Percentiles rank a stretch among this genome's conserved stretches.
Conservation (phyloP, 35 echinoderm and acorn worm genomes). For the Ptychodera flava region DNA sequence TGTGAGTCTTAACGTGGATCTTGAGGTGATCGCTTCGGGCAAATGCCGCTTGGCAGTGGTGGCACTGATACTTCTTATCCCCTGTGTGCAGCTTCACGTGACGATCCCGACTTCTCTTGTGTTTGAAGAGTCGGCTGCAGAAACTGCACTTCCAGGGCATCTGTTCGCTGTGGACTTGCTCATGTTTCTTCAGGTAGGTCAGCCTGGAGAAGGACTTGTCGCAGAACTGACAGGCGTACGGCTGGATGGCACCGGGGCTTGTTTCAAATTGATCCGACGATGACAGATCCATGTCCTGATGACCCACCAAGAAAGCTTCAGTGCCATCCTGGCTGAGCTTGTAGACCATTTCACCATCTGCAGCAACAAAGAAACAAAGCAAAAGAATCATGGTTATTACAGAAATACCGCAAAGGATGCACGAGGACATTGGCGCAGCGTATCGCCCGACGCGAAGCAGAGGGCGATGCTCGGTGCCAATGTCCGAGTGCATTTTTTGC, state of each 20-base stretch:
- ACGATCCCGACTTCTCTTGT: constrained; percentile 90
- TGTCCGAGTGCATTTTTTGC: too few species aligned
- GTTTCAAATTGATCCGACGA: constrained; percentile 26
- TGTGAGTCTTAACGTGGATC: constrained; percentile 88
- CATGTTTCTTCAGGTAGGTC: constrained; percentile 81
- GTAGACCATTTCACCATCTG: constrained; percentile 16
- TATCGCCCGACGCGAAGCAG: too few species aligned
- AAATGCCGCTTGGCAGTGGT: constrained; percentile 63
- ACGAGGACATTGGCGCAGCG: too few species aligned
- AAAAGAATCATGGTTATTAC: not conserved
- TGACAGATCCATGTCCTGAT: constrained; percentile 25
- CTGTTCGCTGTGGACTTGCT: constrained; percentile 90
- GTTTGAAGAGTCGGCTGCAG: constrained; percentile 90
- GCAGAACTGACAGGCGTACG: constrained; percentile 97
- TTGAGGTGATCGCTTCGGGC: constrained; percentile 94
- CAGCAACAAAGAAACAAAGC: not conserved
- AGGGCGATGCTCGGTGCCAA: too few species aligned
- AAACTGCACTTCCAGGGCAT: constrained; percentile 78
- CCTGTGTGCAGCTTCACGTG: constrained; percentile 93
- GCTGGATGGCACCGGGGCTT: constrained; percentile 33
- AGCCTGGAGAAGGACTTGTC: constrained; percentile 78
- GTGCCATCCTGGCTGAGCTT: not conserved
- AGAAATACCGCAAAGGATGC: too few species aligned
- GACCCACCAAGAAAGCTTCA: not conserved
- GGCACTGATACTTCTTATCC: constrained; percentile 82